Evolutionary conservation across 2,888 invertebrate species (phyloP), one percentile per base, ranked within the genome.

Genomic region (Lasioglossum villosulum): DNA sequence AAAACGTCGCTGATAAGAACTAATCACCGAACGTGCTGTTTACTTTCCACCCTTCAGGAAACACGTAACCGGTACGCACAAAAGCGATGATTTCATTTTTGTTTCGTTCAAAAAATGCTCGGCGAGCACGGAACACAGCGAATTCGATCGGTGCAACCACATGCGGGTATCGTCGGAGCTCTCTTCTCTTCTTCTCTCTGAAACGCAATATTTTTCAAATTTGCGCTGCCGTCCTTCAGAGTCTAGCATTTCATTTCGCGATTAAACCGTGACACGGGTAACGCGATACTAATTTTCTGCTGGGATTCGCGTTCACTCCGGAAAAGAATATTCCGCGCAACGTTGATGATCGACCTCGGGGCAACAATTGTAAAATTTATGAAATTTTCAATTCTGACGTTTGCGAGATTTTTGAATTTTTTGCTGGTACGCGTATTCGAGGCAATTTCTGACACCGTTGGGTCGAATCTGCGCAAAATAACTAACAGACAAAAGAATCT

Each of bases 201-300:
- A 37, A 68, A 37, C 37, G 68, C 68, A 68, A 68, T 68, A 68
- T 68, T 68, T 68, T 68, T 68, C 37, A 23, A 68, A 68, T 34
- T 37, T 68, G 8, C 37, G 68, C 68, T 19, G 66, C 34, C 19
- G 23, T 23, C 37, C 23, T 37, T n/a, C 12, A 23, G 0, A 37
- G 19, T 68, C 68, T 68, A 39, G 68, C 37, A n/a, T 68, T 68
- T 68, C 68, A 68, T 23, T 4, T 23, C 68, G 68, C 68, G 68
- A 68, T 68, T 68, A 68, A 68, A 68, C 68, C 68, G 23, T 23
- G 37, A 37, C 37, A 12, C 23, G 23, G 23, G 37, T 68, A 68
- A 68, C 68, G 68, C 68, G 68, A 39, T 37, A 68, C 68, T 37
- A 68, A 68, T 39, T 68, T 68, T 68, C 23, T 23, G 30, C 14